phyloP scores from a whole-genome alignment of 2,888 invertebrate species.

The Arge pagana region DNA sequence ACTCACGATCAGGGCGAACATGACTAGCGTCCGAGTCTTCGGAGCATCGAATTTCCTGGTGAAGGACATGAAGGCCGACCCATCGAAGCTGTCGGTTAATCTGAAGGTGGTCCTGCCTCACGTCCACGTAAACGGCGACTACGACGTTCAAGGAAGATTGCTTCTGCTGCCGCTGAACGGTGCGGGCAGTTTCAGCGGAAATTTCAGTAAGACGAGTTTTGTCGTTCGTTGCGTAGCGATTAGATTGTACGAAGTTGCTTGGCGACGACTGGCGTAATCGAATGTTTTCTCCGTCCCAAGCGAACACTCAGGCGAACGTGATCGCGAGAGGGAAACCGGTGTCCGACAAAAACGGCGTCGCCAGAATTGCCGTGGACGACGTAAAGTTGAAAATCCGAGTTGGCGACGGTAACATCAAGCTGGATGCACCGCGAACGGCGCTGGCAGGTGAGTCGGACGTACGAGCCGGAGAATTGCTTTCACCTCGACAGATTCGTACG shows the following conservation, averaged over 20 bases:
- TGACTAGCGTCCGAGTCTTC: conserved; percentile 68
- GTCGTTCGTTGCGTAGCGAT: not conserved
- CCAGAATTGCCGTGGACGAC: conserved; percentile 67
- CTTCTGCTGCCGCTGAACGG: conserved; percentile 61
- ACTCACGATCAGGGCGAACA: conserved; percentile 71
- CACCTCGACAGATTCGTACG: no score
- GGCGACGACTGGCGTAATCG: no score
- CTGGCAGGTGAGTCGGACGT: conserved; percentile 42
- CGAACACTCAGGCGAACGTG: conserved; percentile 64
- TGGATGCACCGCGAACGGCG: conserved; percentile 54
- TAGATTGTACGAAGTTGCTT: not conserved
- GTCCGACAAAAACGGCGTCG: conserved; percentile 63
- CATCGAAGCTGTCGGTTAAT: conserved; percentile 56
- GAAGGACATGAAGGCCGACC: conserved; percentile 60
- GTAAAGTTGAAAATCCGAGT: conserved; percentile 66
- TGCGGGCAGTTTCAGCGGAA: conserved; percentile 62
- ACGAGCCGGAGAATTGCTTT: no score
- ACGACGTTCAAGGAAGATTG: conserved; percentile 62
- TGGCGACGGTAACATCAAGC: conserved; percentile 65
- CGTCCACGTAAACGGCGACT: conserved; percentile 60
- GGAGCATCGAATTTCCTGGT: conserved; percentile 71
- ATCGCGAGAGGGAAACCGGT: conserved; percentile 65
- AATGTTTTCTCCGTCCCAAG: conserved; percentile 50
- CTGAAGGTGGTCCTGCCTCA: conserved; percentile 59
- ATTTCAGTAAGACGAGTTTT: conserved; percentile 62